These are phyloP conservation scores for Acanthococcus lagerstroemiae DNA, from an alignment of 2,888 invertebrate genomes.

Conservation along the genomic window DNA sequence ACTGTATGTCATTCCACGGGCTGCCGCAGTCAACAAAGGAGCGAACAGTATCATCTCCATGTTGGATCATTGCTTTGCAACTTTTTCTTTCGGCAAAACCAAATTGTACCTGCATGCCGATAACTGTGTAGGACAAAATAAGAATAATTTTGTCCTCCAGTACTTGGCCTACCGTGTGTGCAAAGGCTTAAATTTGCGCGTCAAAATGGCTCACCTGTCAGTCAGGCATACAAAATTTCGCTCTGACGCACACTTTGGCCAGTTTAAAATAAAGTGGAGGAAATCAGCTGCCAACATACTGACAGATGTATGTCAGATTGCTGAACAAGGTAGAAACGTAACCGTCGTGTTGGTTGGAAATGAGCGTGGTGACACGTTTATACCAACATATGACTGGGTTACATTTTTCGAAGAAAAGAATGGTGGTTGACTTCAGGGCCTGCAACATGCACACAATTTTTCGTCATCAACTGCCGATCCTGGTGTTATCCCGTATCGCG, in stretches of 20 bases:
- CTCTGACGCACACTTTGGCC: background rate
- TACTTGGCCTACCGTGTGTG: background rate
- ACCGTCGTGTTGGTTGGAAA: background rate
- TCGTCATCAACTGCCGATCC: too few species aligned
- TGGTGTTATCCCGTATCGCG: too few species aligned
- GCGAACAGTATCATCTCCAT: slow-evolving; percentile 25
- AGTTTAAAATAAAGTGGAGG: background rate
- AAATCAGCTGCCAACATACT: background rate
- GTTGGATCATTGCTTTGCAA: slow-evolving; percentile 11
- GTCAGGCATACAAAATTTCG: background rate
- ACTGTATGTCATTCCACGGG: slow-evolving; percentile 32
- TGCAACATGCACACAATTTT: background rate
- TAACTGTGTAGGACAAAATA: slow-evolving; percentile 1
- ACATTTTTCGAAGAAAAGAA: background rate
- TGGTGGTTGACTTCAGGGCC: background rate
- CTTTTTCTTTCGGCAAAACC: background rate
- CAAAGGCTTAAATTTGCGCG: background rate
- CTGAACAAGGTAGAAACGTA: background rate
- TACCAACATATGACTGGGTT: background rate
- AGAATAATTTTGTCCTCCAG: background rate
- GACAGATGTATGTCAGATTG: background rate
- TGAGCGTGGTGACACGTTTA: background rate
- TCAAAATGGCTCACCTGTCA: background rate
- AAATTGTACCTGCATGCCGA: background rate
- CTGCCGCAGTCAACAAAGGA: slow-evolving; percentile 15